phyloP scores from a whole-genome alignment of 53 echinoderm and acorn worm genomes.

The Hippasteria phrygiana region DNA sequence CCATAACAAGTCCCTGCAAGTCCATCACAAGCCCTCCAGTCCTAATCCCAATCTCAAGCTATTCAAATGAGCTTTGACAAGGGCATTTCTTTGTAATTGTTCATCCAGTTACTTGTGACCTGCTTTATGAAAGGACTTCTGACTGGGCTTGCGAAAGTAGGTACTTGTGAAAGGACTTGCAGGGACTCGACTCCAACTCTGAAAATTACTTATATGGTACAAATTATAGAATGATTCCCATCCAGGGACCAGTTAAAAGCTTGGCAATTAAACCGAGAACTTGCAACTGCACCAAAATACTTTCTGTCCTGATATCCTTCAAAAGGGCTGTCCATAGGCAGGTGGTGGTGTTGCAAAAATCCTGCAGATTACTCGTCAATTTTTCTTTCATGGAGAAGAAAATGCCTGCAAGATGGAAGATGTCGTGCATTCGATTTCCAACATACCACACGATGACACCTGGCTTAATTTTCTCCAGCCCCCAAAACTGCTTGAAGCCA shows the following conservation, averaged over 20 bases:
- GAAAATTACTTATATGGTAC: too few species aligned
- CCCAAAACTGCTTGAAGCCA: not conserved
- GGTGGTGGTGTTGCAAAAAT: not conserved
- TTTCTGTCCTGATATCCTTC: not conserved
- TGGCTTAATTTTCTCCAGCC: not conserved
- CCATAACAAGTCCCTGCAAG: too few species aligned
- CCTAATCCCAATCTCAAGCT: too few species aligned
- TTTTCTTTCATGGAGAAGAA: not conserved
- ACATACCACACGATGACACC: not conserved
- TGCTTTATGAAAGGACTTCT: too few species aligned
- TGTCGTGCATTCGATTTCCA: not conserved
- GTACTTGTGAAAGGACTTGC: too few species aligned
- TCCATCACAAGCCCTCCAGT: too few species aligned
- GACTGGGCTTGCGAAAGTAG: too few species aligned
- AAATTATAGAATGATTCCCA: too few species aligned
- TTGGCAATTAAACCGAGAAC: not conserved
- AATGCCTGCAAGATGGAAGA: not conserved
- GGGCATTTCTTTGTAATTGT: too few species aligned
- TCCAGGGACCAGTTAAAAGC: not conserved
- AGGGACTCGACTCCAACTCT: too few species aligned
- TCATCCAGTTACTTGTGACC: too few species aligned
- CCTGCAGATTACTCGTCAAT: not conserved
- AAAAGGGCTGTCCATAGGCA: not conserved
- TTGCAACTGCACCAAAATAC: not conserved
- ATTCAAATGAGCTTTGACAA: too few species aligned